phyloP scores from a whole-genome alignment of 1,140 invertebrate genomes.

The Diabrotica virgifera region DNA sequence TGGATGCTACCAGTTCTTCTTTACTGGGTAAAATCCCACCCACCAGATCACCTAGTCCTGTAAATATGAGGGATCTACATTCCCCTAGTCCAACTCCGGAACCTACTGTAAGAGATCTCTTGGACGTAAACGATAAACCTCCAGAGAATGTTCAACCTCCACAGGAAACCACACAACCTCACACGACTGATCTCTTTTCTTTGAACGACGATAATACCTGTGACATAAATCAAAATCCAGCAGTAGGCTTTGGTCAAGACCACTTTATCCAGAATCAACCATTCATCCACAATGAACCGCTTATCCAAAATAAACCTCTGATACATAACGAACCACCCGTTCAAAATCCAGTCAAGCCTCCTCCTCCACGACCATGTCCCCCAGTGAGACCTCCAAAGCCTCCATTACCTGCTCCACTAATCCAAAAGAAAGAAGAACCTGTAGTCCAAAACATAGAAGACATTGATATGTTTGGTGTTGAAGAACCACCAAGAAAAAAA shows the following conservation, averaged over 20 bases:
- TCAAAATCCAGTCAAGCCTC: neutral
- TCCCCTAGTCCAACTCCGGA: constrained; percentile 83
- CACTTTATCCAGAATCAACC: constrained; percentile 29
- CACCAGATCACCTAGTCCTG: constrained; percentile 77
- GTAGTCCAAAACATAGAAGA: constrained; percentile 17
- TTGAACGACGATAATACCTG: constrained; percentile 10
- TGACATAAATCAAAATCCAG: constrained; percentile 51
- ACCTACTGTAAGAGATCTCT: constrained; percentile 62
- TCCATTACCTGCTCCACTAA: constrained; percentile 9
- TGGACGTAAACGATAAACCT: constrained; percentile 55
- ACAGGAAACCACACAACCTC: neutral
- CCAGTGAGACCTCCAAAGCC: constrained; percentile 37
- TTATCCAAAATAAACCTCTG: constrained; percentile 34
- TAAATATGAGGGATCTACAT: constrained; percentile 72
- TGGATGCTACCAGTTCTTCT: constrained; percentile 84
- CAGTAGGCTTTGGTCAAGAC: constrained; percentile 16
- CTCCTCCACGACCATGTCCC: constrained; percentile 50
- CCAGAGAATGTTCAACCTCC: neutral
- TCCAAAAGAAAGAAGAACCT: neutral
- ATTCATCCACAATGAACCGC: constrained; percentile 31
- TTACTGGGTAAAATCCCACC: constrained; percentile 76
- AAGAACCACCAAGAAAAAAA: constrained; percentile 45
- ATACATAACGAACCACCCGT: neutral
- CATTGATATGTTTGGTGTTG: constrained; percentile 52
- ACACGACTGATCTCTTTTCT: constrained; percentile 1